A percentile compares a stretch with the other conserved stretches of the same genome.
phyloP scores from a whole-genome alignment of 1,140 invertebrate species.

The Drosophila hydei region DNA sequence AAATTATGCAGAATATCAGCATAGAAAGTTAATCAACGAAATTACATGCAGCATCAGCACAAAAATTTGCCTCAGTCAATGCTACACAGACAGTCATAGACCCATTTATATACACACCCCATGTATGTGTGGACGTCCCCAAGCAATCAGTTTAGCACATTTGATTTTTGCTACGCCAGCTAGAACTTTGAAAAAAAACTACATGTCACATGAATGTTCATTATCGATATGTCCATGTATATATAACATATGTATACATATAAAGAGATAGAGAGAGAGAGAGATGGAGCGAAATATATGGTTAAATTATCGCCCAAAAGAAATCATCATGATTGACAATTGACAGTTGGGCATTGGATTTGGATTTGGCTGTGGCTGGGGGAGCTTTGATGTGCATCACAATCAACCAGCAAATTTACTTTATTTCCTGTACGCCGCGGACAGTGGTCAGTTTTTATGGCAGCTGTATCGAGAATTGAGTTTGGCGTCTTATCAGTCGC shows the following conservation, averaged over 20 bases:
- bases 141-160: slow-evolving; percentile 77
- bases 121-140: slow-evolving; percentile 56
- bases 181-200: slow-evolving; percentile 34
- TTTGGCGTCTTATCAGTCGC: slow-evolving; percentile 44
- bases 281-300: slow-evolving; percentile 13
- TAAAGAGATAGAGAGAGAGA: background rate
- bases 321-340: slow-evolving; percentile 64
- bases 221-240: slow-evolving; percentile 53
- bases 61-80: slow-evolving; percentile 50
- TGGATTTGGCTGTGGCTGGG: slow-evolving; percentile 14
- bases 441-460: slow-evolving; percentile 75
- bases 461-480: slow-evolving; percentile 36
- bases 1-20: slow-evolving; percentile 68
- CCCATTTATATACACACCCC: background rate
- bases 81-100: slow-evolving; percentile 1
- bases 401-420: slow-evolving; percentile 64
- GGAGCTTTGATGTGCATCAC: background rate
- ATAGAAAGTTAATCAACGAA: slow-evolving; percentile 75
- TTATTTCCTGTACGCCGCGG: slow-evolving; percentile 49
- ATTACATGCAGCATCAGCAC: slow-evolving; percentile 64
- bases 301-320: slow-evolving; percentile 74
- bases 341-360: slow-evolving; percentile 39
- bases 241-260: background rate
- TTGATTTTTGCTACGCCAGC: slow-evolving; percentile 66
- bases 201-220: slow-evolving; percentile 60